Base-by-base conservation (phyloP, 2,888 invertebrate genomes). In the Volucella inanis region DNA sequence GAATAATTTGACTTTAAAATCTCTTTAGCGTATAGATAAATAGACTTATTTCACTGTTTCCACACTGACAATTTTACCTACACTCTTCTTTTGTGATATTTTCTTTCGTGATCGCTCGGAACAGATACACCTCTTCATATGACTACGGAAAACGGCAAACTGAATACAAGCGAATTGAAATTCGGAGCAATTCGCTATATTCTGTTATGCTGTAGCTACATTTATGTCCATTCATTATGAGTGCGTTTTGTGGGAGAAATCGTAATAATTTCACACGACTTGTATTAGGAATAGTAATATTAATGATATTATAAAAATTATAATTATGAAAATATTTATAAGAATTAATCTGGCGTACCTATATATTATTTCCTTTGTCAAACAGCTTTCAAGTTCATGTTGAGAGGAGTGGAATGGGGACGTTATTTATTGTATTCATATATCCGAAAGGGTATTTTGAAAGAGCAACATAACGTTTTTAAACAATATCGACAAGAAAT, bases 141-240 rank as follows among this genome's bases (percentile, higher is more conserved):
- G 74, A 84, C 83, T 84, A 70, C 75, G 22, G 65, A 64, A 75
- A 84, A 79, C 70, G 64, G 64, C 43, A 57, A 50, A 70, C 43
- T 54, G 65, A 77, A 61, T 38, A 47, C 57, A 74, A 70, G 83
- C 83, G 83, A 84, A 84, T 70, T 84, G 68, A 50, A 52, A 2
- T 67, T 11, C 10, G 10, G 12, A 18, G 22, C 50, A 70, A 71
- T 76, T 84, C 80, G 71, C 75, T 50, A 39, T 52, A n/a, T 1
- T 14, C 38, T 18, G 18, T 71, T 67, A 71, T 18, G 78, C 1
- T 39, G 8, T 10, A 59, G 2, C 2, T 55, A 15, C 38, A 72
- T 57, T 41, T 61, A 1, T 18, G n/a, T 0, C 3, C 59, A 49
- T 15, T 14, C 10, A 39, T 31, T 6, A 39, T 65, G 71, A 72